Percentiles rank a stretch among this genome's conserved stretches.
Conservation (phyloP, 2,113 vertebrate species). For the Microtus ochrogaster region DNA sequence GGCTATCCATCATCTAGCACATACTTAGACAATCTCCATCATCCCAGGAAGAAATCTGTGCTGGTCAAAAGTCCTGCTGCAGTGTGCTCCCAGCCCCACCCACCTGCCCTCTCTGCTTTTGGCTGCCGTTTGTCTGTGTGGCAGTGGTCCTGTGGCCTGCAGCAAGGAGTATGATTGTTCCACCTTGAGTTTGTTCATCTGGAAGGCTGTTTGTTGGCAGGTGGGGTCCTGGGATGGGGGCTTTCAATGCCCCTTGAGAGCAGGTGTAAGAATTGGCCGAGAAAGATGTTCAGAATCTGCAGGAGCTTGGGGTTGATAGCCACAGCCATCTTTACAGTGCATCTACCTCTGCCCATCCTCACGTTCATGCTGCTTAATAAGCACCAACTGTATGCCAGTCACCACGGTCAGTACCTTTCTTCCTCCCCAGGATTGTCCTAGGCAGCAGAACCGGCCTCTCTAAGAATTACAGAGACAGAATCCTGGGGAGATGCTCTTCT, state of each 20-base stretch:
- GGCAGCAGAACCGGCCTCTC: background rate
- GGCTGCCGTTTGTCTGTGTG: background rate
- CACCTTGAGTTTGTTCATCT: fast-evolving
- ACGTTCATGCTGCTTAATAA: background rate
- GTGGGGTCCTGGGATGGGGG: background rate
- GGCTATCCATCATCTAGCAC: fast-evolving
- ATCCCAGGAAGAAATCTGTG: background rate
- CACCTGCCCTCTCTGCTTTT: background rate
- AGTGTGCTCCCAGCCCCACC: background rate
- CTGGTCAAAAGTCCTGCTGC: fast-evolving
- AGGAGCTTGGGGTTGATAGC: background rate
- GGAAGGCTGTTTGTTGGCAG: background rate
- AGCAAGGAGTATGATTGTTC: background rate
- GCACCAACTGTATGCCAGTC: background rate
- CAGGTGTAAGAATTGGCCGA: background rate
- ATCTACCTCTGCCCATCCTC: background rate
- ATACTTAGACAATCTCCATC: no score
- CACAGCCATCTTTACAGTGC: no score
- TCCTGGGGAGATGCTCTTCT: background rate
- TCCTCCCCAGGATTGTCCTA: background rate
- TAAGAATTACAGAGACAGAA: background rate
- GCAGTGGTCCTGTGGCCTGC: background rate
- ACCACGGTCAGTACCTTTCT: background rate
- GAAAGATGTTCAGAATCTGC: background rate
- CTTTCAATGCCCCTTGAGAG: background rate